A percentile compares a stretch with the other conserved stretches of the same genome.
These are phyloP conservation scores for Emydoidea blandingii DNA, from an alignment of 2,797 vertebrate species.

Conservation along the genomic window DNA sequence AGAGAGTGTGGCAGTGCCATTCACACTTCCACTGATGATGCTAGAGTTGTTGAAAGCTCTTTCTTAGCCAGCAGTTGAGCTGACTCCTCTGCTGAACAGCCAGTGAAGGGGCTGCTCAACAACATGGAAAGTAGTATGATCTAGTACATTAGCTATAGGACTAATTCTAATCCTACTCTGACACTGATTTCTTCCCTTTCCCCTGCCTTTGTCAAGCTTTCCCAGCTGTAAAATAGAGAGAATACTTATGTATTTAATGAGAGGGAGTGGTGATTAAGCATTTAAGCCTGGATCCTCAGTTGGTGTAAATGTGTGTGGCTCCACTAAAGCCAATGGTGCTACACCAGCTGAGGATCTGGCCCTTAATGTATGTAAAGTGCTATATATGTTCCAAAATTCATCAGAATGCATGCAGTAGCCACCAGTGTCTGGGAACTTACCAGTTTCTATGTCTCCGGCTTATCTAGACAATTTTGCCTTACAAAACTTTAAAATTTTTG, in stretches of 20 bases:
- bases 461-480: neutral
- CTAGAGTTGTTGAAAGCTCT: neutral
- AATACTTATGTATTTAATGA: neutral
- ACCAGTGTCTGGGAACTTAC: neutral
- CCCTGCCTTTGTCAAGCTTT: neutral
- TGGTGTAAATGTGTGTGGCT: neutral
- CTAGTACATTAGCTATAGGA: neutral
- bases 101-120: neutral
- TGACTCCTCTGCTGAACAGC: neutral
- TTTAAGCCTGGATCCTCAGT: neutral
- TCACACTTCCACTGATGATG: neutral
- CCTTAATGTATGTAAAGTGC: neutral
- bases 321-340: neutral
- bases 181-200: neutral
- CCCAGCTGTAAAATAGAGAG: neutral
- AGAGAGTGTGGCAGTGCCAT: neutral
- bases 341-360: neutral
- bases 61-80: neutral
- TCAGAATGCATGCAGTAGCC: neutral
- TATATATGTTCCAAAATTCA: neutral
- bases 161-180: neutral
- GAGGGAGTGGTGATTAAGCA: neutral
- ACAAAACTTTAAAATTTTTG: neutral
- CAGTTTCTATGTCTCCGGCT: neutral
- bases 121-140: neutral